Evolutionary conservation across 2,113 vertebrate genomes (phyloP).

Genomic region (Caracal caracal): DNA sequence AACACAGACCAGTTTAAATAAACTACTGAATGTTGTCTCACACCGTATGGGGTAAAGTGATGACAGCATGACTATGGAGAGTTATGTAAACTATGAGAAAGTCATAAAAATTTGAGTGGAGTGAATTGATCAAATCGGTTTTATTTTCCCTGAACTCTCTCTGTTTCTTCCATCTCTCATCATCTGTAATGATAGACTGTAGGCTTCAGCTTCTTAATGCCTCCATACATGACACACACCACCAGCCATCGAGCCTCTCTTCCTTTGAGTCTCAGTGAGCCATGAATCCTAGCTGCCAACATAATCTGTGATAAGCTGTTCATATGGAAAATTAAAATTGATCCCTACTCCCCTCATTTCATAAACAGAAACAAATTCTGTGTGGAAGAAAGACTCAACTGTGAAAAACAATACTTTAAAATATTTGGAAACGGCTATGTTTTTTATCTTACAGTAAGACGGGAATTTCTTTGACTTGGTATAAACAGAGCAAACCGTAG

Average conservation of each 20-base stretch:
- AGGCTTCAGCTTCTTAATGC: neutral
- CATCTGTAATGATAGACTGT: fast-evolving
- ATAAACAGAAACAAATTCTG: neutral
- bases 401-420: neutral
- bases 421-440: neutral
- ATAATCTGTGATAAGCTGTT: neutral
- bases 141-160: neutral
- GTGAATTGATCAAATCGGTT: neutral
- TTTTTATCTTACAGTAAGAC: neutral
- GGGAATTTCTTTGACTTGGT: neutral
- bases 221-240: neutral
- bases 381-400: neutral
- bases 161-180: neutral
- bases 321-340: neutral
- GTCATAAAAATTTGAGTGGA: neutral
- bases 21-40: neutral
- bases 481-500: neutral
- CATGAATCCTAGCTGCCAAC: neutral
- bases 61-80: neutral
- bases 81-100: neutral
- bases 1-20: neutral
- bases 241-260: neutral
- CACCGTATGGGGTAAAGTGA: neutral
- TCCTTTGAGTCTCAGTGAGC: neutral
- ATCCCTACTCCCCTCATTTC: neutral